Base-by-base conservation (phyloP, 37 sponge, comb jelly and placozoan species). In the Crambe crambe region DNA sequence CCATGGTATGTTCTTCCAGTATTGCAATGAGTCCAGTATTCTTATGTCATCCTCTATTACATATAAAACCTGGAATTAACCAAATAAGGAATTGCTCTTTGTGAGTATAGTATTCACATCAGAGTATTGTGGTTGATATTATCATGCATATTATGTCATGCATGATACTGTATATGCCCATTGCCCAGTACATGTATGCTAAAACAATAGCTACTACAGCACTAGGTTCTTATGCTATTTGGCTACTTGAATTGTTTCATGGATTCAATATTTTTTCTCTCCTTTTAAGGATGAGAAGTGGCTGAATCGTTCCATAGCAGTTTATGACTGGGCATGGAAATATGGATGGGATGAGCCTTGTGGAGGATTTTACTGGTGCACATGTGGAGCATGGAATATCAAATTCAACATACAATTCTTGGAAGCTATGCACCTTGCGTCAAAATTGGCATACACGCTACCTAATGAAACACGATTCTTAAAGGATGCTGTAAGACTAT, bases 361-460 rank as follows among this genome's bases (percentile, higher is more conserved):
- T 74, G 83, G 83, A 61, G 83, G 83, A 42, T n/a, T 83, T 34
- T 74, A 42, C 41, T 83, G 83, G 83, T 58, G 39, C 12, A 75
- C 2, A 43, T 51, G 66, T 58, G 34, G 2, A 37, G 18, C 36
- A 15, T 23, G 5, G 2, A 42, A 42, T 8, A 61, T 32, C 72
- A 83, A 83, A 73, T 74, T 74, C 66, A 57, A 37, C 42, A 83
- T 83, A 35, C n/a, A 63, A 36, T 34, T 74, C 10, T 36, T 83
- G 18, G 66, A 83, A 58, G 40, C 61, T 42, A 56, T 83, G 29
- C 83, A 83, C 43, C 56, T 72, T 41, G 37, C 75, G 2, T 29
- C 83, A 26, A 73, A 74, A 32, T 29, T 83, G 36, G 74, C 83
- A 2, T 78, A 78, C 30, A 59, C 61, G 34, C 37, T 80, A 54